Evolutionary conservation across 1,140 invertebrate genomes (phyloP), one percentile per base, ranked within the genome.

Genomic region (Pseudomyrmex sp.): DNA sequence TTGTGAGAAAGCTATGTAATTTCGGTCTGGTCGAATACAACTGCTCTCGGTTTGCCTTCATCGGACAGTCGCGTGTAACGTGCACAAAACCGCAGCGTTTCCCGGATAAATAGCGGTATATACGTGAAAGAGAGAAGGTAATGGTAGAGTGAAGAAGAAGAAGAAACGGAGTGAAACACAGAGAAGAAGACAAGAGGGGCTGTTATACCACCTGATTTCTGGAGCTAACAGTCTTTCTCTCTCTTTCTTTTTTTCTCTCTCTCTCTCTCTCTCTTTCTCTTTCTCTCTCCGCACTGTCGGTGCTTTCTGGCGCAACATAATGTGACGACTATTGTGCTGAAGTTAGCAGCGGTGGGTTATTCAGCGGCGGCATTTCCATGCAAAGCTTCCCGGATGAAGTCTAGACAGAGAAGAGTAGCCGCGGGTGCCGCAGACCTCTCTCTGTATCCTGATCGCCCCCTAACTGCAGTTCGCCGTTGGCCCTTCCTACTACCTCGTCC

Each of bases 301-400:
- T 86, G 82, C 86, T 91, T 88, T 92, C 91, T 90, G 91, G 89
- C 82, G 91, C 90, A 91, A 92, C 91, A 89, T 92, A 91, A 92
- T 90, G 90, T 92, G 91, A 92, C 90, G 90, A 86, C 86, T 88
- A 92, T 92, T 92, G 91, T 92, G 90, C 87, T 88, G 66, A 87
- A 92, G 90, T 92, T 91, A 92, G 88, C 88, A 83, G 74, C 85
- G 89, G 89, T 90, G 84, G 88, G 90, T 91, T 92, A 92, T 92
- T 91, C 90, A 92, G 84, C 84, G 84, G 75, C 84, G 72, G 91
- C 89, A 91, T 91, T 92, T 91, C 89, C 90, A 92, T 92, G 91
- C 88, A 92, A 91, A 91, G 90, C 90, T 90, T 82, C 82, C 85
- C 86, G 90, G 85, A 91, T 91, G 88, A 90, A 89, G 63, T 85